A percentile compares a stretch with the other conserved stretches of the same genome.
phyloP scores from a whole-genome alignment of 2,113 vertebrate genomes.

The Redunca redunca region DNA sequence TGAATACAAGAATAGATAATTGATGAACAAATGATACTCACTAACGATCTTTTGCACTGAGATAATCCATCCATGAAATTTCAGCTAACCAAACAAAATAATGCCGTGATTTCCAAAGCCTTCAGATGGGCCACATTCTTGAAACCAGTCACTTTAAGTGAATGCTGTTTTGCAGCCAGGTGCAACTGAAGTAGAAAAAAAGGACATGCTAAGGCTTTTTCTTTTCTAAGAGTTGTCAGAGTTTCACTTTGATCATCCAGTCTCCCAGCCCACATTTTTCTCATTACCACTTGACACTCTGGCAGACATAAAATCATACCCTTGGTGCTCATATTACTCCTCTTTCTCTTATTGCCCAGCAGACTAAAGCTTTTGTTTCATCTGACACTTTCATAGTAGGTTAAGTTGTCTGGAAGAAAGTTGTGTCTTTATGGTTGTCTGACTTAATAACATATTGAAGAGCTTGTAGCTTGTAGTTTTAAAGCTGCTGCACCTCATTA shows the following conservation, averaged over 20 bases:
- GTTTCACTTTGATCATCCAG: not conserved
- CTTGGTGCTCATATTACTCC: not conserved
- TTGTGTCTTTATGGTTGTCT: slow-evolving; percentile 33
- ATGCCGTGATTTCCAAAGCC: not conserved
- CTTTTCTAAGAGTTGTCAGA: not conserved
- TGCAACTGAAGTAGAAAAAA: not conserved
- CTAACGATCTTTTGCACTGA: not conserved
- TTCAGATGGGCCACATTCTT: not conserved
- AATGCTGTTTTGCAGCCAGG: not conserved
- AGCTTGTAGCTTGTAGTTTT: not conserved
- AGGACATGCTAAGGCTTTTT: not conserved
- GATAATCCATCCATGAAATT: not conserved
- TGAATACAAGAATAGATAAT: not conserved
- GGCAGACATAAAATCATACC: not conserved
- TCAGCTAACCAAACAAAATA: slow-evolving; percentile 25
- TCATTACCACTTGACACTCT: not conserved
- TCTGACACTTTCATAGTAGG: not conserved
- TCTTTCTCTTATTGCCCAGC: not conserved
- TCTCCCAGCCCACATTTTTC: not conserved
- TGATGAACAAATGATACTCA: not conserved
- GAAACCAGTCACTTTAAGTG: not conserved
- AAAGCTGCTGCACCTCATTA: not conserved
- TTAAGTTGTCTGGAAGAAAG: not conserved
- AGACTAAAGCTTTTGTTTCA: slow-evolving; percentile 14
- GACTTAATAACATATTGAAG: slow-evolving; percentile 14